Evolutionary conservation across 30 jellyfish, hydroid and myxozoan genomes (phyloP).

Genomic region (Turritopsis dohrnii): DNA sequence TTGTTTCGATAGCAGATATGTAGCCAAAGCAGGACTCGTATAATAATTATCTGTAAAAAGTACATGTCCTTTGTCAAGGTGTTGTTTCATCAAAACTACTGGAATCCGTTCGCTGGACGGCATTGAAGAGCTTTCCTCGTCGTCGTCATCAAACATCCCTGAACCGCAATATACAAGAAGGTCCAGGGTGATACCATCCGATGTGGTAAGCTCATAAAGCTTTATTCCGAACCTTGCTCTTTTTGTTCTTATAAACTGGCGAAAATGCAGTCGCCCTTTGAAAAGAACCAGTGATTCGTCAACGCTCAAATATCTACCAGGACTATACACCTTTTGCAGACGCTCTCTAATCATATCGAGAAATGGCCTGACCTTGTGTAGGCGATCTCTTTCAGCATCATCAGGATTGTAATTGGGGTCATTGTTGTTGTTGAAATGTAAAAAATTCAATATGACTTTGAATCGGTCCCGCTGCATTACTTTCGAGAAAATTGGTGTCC

Average conservation of each 20-base stretch:
- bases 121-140: neutral
- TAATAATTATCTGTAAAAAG: neutral
- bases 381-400: neutral
- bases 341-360: neutral
- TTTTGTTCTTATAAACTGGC: neutral
- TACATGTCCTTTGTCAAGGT: neutral
- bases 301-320: neutral
- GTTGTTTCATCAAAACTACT: neutral
- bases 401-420: neutral
- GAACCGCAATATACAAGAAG: neutral
- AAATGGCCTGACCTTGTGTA: neutral
- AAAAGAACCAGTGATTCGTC: neutral
- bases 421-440: neutral
- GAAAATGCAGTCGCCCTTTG: neutral
- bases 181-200: too few species aligned
- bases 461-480: too few species aligned
- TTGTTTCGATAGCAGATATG: neutral
- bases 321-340: neutral
- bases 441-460: neutral
- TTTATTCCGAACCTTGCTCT: neutral
- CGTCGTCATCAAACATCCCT: neutral
- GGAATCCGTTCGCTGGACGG: neutral
- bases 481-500: too few species aligned
- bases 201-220: neutral
- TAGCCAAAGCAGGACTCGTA: neutral